These are phyloP conservation scores for Gari tellinella DNA, from an alignment of 2,888 invertebrate species.

Conservation along the genomic window DNA sequence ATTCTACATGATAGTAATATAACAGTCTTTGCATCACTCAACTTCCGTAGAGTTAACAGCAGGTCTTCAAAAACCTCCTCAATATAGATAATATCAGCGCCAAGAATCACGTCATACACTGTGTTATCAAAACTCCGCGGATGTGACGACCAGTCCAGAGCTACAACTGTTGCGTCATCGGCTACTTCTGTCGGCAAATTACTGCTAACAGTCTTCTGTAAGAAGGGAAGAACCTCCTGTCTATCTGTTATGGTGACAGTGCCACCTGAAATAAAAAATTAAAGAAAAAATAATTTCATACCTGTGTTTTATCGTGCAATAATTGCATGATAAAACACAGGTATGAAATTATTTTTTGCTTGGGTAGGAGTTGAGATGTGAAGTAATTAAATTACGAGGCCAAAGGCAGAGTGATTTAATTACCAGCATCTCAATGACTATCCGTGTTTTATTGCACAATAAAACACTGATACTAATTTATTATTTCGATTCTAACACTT, in stretches of 20 bases:
- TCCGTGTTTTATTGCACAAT: too few species aligned
- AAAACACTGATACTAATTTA: too few species aligned
- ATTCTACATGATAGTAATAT: constrained; percentile 80
- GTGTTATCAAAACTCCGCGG: constrained; percentile 38
- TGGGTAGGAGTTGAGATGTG: too few species aligned
- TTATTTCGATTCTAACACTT: too few species aligned
- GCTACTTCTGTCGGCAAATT: constrained; percentile 57
- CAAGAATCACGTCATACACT: constrained; percentile 80
- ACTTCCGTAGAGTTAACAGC: constrained; percentile 68
- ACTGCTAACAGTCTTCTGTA: constrained; percentile 64
- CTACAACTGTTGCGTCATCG: constrained; percentile 49
- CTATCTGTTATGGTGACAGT: constrained; percentile 78
- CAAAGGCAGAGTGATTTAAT: too few species aligned
- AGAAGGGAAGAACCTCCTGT: constrained; percentile 66
- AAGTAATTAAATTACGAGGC: too few species aligned
- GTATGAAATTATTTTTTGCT: too few species aligned
- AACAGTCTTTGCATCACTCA: constrained; percentile 63
- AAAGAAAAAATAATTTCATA: too few species aligned
- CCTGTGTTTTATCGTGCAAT: too few species aligned
- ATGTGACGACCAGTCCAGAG: constrained; percentile 80
- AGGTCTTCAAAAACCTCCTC: constrained; percentile 82
- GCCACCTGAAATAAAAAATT: constrained; percentile 69
- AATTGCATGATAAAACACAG: too few species aligned
- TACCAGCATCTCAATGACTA: too few species aligned
- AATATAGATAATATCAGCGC: constrained; percentile 83